Conservation (phyloP, 2,113 vertebrate genomes). For the Odocoileus hemionus region DNA sequence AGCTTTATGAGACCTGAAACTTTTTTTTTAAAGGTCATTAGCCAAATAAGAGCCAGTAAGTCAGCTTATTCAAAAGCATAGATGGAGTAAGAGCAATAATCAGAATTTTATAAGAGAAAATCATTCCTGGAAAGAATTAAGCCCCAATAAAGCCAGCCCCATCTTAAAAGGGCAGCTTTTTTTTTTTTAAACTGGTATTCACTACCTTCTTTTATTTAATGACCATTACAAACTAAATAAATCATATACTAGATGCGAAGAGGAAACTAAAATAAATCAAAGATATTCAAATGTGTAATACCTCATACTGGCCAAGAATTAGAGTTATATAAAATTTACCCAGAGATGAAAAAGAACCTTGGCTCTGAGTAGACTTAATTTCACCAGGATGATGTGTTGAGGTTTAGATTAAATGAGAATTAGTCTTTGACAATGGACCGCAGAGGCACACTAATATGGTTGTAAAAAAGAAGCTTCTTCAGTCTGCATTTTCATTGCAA, state of each 20-base stretch:
- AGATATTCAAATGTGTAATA: background rate
- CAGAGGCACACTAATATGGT: background rate
- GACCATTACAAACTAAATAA: background rate
- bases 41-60: background rate
- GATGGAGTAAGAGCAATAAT: background rate
- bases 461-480: background rate
- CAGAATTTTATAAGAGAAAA: background rate
- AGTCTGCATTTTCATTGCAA: conserved; percentile 21
- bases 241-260: background rate
- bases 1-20: background rate
- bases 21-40: background rate
- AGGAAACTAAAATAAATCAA: background rate
- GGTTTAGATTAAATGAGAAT: background rate
- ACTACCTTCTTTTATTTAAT: background rate
- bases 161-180: background rate
- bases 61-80: background rate
- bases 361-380: background rate
- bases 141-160: background rate
- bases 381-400: background rate
- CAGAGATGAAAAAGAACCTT: background rate
- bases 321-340: background rate
- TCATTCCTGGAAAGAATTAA: background rate
- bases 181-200: background rate
- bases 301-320: background rate
- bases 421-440: background rate